Evolutionary conservation across 2,888 invertebrate species (phyloP).

Genomic region (Dasypolia templi): DNA sequence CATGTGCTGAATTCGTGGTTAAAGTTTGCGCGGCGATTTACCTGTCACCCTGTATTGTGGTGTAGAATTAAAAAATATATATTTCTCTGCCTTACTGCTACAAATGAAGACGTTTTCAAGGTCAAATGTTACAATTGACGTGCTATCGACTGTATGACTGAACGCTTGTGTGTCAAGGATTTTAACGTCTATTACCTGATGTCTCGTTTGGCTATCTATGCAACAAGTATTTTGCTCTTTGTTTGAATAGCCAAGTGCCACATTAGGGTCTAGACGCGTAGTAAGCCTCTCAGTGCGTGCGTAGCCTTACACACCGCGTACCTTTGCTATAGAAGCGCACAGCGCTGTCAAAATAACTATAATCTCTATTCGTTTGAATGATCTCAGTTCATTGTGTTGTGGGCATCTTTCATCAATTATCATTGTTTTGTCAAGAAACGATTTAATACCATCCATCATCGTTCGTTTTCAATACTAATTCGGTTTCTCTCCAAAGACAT

Average conservation of each 20-base stretch:
- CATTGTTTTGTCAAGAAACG: background rate
- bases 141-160: too few species aligned
- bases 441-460: background rate
- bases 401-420: conserved; percentile 48
- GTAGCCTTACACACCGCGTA: conserved; percentile 63
- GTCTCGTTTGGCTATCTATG: conserved; percentile 26
- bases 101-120: too few species aligned
- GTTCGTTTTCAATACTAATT: background rate
- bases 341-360: conserved; percentile 50
- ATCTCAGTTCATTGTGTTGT: conserved; percentile 56
- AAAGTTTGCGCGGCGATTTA: too few species aligned
- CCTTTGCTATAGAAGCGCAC: conserved; percentile 45
- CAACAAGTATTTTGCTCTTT: background rate
- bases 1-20: too few species aligned
- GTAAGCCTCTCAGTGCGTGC: conserved; percentile 60
- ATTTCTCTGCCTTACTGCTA: too few species aligned
- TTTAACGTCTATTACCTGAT: background rate
- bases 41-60: too few species aligned
- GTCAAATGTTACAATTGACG: too few species aligned
- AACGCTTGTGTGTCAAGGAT: conserved; percentile 17
- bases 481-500: background rate
- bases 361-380: conserved; percentile 40
- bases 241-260: conserved; percentile 14
- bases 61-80: too few species aligned
- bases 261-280: conserved; percentile 10